Base-by-base conservation (phyloP, 2,797 vertebrate genomes). In the Diceros bicornis region DNA sequence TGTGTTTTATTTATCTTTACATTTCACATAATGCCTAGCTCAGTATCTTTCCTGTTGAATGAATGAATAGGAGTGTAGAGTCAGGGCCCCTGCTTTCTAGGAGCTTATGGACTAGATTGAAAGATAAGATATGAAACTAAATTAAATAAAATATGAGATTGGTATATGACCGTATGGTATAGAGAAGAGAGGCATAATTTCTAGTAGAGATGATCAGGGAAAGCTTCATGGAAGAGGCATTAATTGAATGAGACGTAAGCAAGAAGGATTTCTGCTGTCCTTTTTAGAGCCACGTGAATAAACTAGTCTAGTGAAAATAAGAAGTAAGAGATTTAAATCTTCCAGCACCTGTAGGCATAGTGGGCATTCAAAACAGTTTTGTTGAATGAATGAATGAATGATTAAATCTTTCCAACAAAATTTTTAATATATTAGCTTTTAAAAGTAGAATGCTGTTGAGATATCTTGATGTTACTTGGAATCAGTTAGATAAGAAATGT, bases 31-130 rank as follows among this genome's bases (percentile, higher is more conserved):
- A 55, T 82, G 14, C 3, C 0, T 69, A n/a, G 20, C 25, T 52
- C 47, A 71, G 25, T 75, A 68, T 66, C 71, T 91, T 74, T 97
- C n/a, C 9, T 86, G 29, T 94, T 92, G 62, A 96, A 71, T 83
- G 27, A 74, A 78, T 66, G 17, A 68, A 61, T 52, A 9, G 9
- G 20, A 16, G 14, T 32, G 4, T 72, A 14, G 18, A 41, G 3
- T 72, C 12, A 96, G 34, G 14, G n/a, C 0, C 4, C 13, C 1
- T 64, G 1, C 18, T 77, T 7, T 92, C 4, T 17, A 34, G 29
- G 9, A 78, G 7, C 3, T 69, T 95, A 64, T 94, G 41, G 4
- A 66, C 34, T 66, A 89, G 72, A 27, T 27, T 84, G 12, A 90
- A 89, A 96, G 23, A 66, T 52, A 68, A 44, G n/a, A 32, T 78